Evolutionary conservation across 2,888 invertebrate species (phyloP), one percentile per base, ranked within the genome.

Genomic region (Agriotes lineatus): DNA sequence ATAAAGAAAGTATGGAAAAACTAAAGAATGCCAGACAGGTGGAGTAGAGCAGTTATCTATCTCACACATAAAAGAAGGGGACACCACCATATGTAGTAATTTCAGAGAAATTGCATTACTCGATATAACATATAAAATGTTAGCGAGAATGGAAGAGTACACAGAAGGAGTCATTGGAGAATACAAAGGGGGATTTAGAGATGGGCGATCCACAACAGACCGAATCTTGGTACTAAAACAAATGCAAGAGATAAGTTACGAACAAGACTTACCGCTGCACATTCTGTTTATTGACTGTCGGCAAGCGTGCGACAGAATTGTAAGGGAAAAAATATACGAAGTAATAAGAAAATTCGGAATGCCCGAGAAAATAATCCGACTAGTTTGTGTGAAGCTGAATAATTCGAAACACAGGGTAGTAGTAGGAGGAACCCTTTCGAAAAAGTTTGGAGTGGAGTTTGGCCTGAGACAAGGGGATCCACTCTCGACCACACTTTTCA

Each of bases 51-150:
- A 50, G 50, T 50, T 37, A 61, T 52, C 16, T 44, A 45, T 50
- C 61, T 52, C 30, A 61, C 52, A 48, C 50, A 61, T 37, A 61
- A 61, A 52, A 25, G 3, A 60, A 61, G 45, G 60, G 18, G 50
- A 50, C n/a, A 20, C 22, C 25, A n/a, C 50, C 50, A n/a, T 39
- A 39, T 63, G 56, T 54, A 56, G 25, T 25, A 25, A 25, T 7
- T 25, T 25, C 7, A 25, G 7, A 10, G 39, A 19, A 30, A 57
- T 57, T 57, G 1, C 39, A 42, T 20, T 16, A 2, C 18, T 37
- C 19, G 16, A 39, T 42, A 57, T 39, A 14, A 42, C 39, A 56
- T n/a, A n/a, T n/a, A n/a, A n/a, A n/a, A n/a, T n/a, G n/a, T n/a
- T n/a, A 25, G 39, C 22, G 22, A 50, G 42, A 39, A 39, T 57